Base-by-base conservation (phyloP, 2,888 invertebrate species). In the Lathronympha strigana region DNA sequence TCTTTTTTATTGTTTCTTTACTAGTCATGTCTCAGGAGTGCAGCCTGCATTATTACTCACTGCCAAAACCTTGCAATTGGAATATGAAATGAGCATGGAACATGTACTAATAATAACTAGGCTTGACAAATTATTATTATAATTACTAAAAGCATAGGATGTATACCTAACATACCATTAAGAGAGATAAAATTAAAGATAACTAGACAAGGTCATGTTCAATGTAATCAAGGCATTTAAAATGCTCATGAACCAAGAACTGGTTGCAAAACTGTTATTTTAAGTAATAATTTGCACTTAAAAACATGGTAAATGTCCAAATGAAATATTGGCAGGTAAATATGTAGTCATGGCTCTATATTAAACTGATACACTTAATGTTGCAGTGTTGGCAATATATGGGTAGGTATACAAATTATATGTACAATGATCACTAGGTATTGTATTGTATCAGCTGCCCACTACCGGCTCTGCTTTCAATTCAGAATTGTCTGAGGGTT, bases 201-300 rank as follows among this genome's bases (percentile, higher is more conserved):
- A 54, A 54, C 17, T 51, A 21, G n/a, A 5, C 51, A 54, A 38
- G 54, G 62, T 54, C 47, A 47, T 47, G 19, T 54, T 62, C 47
- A 54, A 54, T 54, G 38, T 25, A 53, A 62, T 36, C 53, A 19
- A 36, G 25, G 11, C 50, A 11, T 9, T 43, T 54, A 53, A 36
- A 17, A 33, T 33, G 43, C n/a, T 43, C 17, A 53, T 51, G 28
- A 17, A 45, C 21, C 1, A 33, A 33, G 23, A 33, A 23, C 54
- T 17, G 25, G 43, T 55, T 13, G 36, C 54, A 47, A 45, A 53
- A 53, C 53, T 47, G 62, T 28, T 19, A 55, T 43, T 55, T 47
- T 23, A 19, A 25, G 21, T 19, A 1, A 25, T 28, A 25, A 36
- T 38, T 38, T 62, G 25, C 45, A 47, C 21, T 58, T 36, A 11